Percentiles rank a stretch among this genome's conserved stretches.
Conservation (phyloP, 2,888 invertebrate species). For the Troides aeacus region DNA sequence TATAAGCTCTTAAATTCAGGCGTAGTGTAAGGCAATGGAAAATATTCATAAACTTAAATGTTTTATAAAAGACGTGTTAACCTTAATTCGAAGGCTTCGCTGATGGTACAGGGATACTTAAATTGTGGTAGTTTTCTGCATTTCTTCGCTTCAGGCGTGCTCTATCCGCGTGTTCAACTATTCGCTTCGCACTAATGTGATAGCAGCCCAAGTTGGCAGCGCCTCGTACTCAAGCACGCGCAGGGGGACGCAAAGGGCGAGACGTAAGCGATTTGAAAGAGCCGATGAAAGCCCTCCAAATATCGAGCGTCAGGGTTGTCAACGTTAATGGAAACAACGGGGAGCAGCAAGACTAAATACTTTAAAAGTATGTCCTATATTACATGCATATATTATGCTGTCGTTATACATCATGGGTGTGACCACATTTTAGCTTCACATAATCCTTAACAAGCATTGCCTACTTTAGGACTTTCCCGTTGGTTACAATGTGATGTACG, state of each 20-base stretch:
- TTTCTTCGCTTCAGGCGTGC: slow-evolving; percentile 9
- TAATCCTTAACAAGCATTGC: too few relatives aligned
- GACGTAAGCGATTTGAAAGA: slow-evolving; percentile 72
- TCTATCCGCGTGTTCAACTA: slow-evolving; percentile 12
- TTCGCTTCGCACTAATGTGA: slow-evolving; percentile 27
- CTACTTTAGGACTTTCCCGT: too few relatives aligned
- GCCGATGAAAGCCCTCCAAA: slow-evolving; percentile 72
- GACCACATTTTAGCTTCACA: too few relatives aligned
- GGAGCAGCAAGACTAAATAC: slow-evolving; percentile 5
- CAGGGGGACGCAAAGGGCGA: slow-evolving; percentile 42
- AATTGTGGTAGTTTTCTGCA: not conserved
- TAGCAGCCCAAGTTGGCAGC: slow-evolving; percentile 41
- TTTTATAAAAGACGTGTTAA: not conserved
- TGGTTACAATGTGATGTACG: too few relatives aligned
- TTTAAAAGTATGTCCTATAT: not conserved
- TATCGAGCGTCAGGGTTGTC: slow-evolving; percentile 69
- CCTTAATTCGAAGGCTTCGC: not conserved
- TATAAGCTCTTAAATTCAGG: too few relatives aligned
- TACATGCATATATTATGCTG: not conserved
- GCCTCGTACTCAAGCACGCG: slow-evolving; percentile 39
- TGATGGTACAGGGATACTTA: not conserved
- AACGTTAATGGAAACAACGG: slow-evolving; percentile 52
- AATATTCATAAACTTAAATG: too few relatives aligned
- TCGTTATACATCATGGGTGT: not conserved
- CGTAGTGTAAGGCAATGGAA: too few relatives aligned